phyloP scores from a whole-genome alignment of 2,888 invertebrate genomes.

The Drosophila quinaria region DNA sequence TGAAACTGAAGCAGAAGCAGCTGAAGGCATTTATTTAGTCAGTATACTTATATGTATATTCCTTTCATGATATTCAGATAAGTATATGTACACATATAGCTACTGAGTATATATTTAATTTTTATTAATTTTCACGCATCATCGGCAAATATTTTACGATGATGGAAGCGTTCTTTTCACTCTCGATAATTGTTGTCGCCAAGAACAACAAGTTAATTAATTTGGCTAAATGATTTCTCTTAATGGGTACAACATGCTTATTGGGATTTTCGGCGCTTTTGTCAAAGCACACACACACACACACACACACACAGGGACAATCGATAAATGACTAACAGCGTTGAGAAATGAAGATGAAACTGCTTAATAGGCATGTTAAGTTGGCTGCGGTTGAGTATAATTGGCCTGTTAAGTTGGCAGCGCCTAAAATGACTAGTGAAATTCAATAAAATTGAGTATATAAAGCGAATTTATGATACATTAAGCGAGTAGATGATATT shows the following conservation, averaged over 20 bases:
- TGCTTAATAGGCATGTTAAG: constrained; percentile 13
- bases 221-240: constrained; percentile 76
- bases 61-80: constrained; percentile 28
- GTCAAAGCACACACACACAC: constrained; percentile 40
- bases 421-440: too few relatives aligned
- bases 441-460: too few relatives aligned
- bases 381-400: constrained; percentile 2
- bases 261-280: constrained; percentile 75
- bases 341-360: not conserved
- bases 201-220: constrained; percentile 81
- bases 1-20: constrained; percentile 23
- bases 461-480: too few relatives aligned
- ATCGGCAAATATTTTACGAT: constrained; percentile 77
- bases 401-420: constrained; percentile 14
- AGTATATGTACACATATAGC: not conserved
- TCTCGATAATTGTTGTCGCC: constrained; percentile 76
- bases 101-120: constrained; percentile 52
- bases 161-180: constrained; percentile 81
- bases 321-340: constrained; percentile 26
- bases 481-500: too few relatives aligned
- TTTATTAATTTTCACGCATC: constrained; percentile 79
- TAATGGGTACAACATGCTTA: constrained; percentile 80
- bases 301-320: constrained; percentile 1
- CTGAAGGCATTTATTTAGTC: constrained; percentile 32
- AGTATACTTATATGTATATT: constrained; percentile 26